Evolutionary conservation across 2,113 vertebrate species (phyloP).

Genomic region (Thinocorus orbignyianus): DNA sequence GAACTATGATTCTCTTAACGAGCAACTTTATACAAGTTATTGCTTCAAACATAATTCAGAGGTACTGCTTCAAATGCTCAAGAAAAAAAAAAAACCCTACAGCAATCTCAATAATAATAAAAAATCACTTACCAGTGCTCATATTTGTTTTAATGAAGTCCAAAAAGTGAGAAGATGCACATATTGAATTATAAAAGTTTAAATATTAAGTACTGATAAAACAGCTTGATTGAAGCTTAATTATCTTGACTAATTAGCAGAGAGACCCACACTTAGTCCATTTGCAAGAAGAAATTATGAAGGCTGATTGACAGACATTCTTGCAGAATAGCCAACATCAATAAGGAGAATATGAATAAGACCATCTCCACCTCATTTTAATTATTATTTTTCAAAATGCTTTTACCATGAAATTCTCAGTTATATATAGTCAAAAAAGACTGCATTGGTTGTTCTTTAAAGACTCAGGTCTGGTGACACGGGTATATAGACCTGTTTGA

Average conservation of each 20-base stretch:
- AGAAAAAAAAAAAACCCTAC: background rate
- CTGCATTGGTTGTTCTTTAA: background rate
- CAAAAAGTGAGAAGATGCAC: background rate
- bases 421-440: background rate
- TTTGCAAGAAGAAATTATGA: background rate
- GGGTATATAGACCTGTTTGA: background rate
- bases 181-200: background rate
- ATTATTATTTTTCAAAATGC: background rate
- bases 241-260: background rate
- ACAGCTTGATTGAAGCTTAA: background rate
- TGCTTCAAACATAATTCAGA: background rate
- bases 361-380: background rate
- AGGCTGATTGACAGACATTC: background rate
- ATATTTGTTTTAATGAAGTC: background rate
- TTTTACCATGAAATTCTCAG: background rate
- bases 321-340: background rate
- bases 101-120: background rate
- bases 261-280: background rate
- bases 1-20: background rate
- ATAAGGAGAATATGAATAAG: background rate
- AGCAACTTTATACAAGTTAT: background rate
- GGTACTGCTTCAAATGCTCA: background rate
- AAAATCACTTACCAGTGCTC: background rate
- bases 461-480: background rate
- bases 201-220: background rate